A percentile compares a stretch with the other conserved stretches of the same genome.
phyloP scores from a whole-genome alignment of 2,797 vertebrate species.

The Peromyscus aztecus region DNA sequence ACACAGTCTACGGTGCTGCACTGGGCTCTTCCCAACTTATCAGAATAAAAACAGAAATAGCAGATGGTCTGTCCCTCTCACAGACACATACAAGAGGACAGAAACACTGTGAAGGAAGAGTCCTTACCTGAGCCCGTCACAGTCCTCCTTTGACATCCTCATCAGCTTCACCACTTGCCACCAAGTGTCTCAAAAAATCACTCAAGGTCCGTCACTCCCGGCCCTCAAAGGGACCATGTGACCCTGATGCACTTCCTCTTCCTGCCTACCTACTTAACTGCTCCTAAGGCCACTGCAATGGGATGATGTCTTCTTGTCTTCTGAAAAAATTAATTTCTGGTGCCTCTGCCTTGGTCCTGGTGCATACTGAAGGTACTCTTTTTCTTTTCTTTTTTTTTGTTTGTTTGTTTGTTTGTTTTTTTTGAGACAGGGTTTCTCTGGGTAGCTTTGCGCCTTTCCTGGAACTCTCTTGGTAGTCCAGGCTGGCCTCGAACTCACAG shows the following conservation, averaged over 20 bases:
- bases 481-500: no score
- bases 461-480: no score
- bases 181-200: background rate
- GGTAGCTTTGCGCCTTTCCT: no score
- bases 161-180: background rate
- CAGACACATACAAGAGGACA: rapidly evolving
- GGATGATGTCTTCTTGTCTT: background rate
- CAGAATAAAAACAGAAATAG: background rate
- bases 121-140: rapidly evolving
- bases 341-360: background rate
- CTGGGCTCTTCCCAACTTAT: background rate
- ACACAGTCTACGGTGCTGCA: background rate
- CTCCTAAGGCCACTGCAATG: rapidly evolving
- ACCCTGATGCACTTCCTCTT: background rate
- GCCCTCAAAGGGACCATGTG: rapidly evolving
- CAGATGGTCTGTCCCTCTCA: background rate
- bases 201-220: rapidly evolving
- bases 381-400: no score
- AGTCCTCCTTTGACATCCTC: background rate
- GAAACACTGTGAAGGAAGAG: background rate
- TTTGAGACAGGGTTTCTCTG: no score
- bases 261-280: background rate
- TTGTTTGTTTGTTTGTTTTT: no score
- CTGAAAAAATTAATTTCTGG: background rate
- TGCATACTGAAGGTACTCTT: background rate